phyloP scores from a whole-genome alignment of 2,797 vertebrate genomes.

The Cuniculus paca region DNA sequence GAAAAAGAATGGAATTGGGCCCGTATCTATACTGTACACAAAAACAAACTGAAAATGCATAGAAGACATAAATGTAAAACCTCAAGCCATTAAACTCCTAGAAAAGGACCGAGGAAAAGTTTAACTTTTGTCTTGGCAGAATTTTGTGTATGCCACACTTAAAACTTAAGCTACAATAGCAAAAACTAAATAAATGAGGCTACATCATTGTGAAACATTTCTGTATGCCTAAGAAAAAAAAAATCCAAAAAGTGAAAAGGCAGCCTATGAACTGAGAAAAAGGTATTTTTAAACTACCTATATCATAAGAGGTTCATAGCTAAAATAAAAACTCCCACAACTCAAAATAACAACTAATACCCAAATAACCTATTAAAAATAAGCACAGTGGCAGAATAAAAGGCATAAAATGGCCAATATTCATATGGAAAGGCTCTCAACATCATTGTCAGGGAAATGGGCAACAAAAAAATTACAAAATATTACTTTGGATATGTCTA shows the following conservation, averaged over 20 bases:
- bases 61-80: background rate
- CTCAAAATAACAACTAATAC: background rate
- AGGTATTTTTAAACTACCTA: background rate
- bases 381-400: background rate
- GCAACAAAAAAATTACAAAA: background rate
- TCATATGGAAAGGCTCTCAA: background rate
- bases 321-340: background rate
- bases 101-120: background rate
- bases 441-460: background rate
- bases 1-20: background rate
- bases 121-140: background rate
- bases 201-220: background rate
- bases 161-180: background rate
- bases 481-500: no score
- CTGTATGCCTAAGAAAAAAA: background rate
- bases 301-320: background rate
- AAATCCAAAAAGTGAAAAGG: background rate
- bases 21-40: background rate
- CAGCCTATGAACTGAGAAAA: background rate
- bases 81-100: background rate
- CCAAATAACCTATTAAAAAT: background rate
- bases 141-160: background rate
- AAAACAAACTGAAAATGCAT: background rate
- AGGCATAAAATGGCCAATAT: background rate
- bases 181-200: background rate